Percentiles rank a stretch among this genome's conserved stretches.
These are phyloP conservation scores for Eulemur rufifrons DNA, from an alignment of 2,113 vertebrate species.

Conservation along the genomic window DNA sequence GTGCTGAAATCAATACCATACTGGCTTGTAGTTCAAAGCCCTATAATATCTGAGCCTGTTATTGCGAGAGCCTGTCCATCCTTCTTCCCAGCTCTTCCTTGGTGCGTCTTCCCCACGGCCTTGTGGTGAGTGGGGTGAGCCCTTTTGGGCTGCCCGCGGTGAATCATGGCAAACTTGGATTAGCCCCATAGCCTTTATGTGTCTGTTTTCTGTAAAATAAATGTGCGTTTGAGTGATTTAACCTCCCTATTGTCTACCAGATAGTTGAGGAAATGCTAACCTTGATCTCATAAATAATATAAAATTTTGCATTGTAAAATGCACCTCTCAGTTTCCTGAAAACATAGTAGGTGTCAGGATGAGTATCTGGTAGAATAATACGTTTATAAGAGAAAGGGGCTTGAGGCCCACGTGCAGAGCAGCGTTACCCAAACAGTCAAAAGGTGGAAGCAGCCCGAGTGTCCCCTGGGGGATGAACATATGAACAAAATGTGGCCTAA, in stretches of 20 bases:
- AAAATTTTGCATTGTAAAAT: neutral
- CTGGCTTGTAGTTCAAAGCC: neutral
- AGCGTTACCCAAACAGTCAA: neutral
- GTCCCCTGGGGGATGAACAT: fast-evolving
- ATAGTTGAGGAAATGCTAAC: conserved; percentile 55
- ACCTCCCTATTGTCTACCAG: neutral
- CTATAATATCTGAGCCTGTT: neutral
- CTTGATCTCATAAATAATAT: neutral
- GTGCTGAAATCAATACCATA: neutral
- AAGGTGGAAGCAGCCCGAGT: neutral
- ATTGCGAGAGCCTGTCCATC: neutral
- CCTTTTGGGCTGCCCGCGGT: neutral
- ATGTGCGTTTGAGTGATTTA: neutral
- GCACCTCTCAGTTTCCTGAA: neutral
- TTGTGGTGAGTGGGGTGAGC: too few species aligned
- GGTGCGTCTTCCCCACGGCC: neutral
- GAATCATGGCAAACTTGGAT: conserved; percentile 42
- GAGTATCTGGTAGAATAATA: neutral
- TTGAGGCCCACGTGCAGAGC: neutral
- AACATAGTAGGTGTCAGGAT: neutral
- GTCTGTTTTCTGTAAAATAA: neutral
- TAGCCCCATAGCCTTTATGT: conserved; percentile 27
- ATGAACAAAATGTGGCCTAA: neutral
- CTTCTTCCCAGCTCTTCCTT: neutral
- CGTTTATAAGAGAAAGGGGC: neutral